These are phyloP conservation scores for Cataglyphis rosenhaueri DNA, from an alignment of 2,888 invertebrate species.

Conservation along the genomic window DNA sequence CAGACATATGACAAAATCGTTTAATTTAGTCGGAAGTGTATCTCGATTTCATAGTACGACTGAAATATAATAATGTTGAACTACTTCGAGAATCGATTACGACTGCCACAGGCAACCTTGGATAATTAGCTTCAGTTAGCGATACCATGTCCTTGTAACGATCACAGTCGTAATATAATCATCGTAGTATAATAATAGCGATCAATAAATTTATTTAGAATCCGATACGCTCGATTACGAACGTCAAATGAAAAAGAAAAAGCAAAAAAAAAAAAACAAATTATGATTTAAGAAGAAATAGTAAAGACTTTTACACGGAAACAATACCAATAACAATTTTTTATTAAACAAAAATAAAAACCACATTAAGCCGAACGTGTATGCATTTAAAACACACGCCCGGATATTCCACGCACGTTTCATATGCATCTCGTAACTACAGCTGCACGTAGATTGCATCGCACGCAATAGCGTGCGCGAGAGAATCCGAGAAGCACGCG, in stretches of 20 bases:
- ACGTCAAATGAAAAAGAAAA: background rate
- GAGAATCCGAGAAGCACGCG: slow-evolving; percentile 8
- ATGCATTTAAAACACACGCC: background rate
- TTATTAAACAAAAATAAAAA: background rate
- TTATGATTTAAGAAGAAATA: background rate
- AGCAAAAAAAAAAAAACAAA: no score
- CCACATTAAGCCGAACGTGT: background rate
- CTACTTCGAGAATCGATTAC: slow-evolving; percentile 11
- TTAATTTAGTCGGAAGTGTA: background rate
- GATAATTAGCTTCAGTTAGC: slow-evolving; percentile 27
- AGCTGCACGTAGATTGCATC: slow-evolving; percentile 13
- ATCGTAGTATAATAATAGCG: background rate
- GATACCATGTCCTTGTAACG: slow-evolving; percentile 13
- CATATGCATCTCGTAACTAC: slow-evolving; percentile 13
- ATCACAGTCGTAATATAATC: slow-evolving; percentile 8
- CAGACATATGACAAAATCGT: background rate
- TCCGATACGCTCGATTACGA: background rate
- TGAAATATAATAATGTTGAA: slow-evolving; percentile 1
- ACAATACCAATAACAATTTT: background rate
- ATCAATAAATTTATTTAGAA: slow-evolving; percentile 6
- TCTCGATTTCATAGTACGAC: background rate
- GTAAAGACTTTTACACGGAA: background rate
- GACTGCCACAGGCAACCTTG: background rate
- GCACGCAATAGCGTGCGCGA: slow-evolving; percentile 2
- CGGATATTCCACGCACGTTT: background rate